A percentile compares a stretch with the other conserved stretches of the same genome.
Evolutionary conservation across 2,888 invertebrate genomes (phyloP).

Genomic region (Limnephilus rhombicus): DNA sequence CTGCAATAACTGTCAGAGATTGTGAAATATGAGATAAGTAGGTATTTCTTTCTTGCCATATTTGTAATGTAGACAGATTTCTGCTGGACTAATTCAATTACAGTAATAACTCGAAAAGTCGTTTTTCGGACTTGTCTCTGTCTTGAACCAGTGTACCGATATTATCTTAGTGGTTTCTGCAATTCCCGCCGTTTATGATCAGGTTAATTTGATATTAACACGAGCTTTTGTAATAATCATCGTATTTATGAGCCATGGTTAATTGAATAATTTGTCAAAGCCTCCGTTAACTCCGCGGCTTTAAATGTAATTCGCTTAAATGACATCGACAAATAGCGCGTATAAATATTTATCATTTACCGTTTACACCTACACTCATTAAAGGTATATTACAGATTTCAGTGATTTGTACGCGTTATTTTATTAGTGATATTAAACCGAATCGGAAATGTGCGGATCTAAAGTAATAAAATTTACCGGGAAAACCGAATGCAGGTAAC

Average conservation of each 20-base stretch:
- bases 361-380: background rate
- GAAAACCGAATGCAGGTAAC: too few species aligned
- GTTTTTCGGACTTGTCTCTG: background rate
- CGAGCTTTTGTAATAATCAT: conserved; percentile 15
- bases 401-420: background rate
- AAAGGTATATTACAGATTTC: background rate
- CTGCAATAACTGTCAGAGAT: background rate
- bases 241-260: conserved; percentile 21
- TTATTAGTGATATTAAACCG: too few species aligned
- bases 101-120: background rate
- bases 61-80: background rate
- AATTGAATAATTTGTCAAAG: conserved; percentile 25
- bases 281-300: background rate
- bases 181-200: background rate
- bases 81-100: background rate
- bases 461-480: too few species aligned
- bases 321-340: background rate
- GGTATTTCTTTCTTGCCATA: too few species aligned
- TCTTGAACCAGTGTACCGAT: background rate
- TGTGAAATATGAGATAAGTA: too few species aligned
- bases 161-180: background rate
- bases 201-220: conserved; percentile 3
- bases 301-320: background rate
- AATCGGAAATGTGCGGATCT: too few species aligned
- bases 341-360: background rate